phyloP scores from a whole-genome alignment of 2,888 invertebrate genomes.

The Phengaris arion region DNA sequence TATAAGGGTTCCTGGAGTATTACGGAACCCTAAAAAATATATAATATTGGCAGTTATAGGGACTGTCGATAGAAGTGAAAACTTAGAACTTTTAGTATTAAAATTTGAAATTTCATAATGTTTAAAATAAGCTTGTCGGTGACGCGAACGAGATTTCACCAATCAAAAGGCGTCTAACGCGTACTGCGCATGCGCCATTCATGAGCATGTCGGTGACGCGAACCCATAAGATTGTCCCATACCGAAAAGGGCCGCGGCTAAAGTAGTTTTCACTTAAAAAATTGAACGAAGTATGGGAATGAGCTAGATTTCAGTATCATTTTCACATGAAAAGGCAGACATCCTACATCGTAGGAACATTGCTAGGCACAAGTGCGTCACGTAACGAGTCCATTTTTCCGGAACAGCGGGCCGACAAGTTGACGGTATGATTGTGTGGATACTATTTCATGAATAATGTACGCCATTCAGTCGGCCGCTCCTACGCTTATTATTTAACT shows the following conservation, averaged over 20 bases:
- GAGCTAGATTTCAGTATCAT: neutral
- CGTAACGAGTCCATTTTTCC: conserved; percentile 9
- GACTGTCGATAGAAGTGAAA: too few relatives aligned
- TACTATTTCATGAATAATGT: conserved; percentile 28
- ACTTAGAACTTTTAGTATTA: too few relatives aligned
- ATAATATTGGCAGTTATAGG: too few relatives aligned
- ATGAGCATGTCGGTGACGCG: neutral
- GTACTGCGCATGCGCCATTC: too few relatives aligned
- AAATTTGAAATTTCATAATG: too few relatives aligned
- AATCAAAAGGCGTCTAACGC: too few relatives aligned
- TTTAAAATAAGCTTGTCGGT: too few relatives aligned
- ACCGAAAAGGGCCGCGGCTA: too few relatives aligned
- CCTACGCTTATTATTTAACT: conserved; percentile 26
- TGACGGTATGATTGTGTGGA: conserved; percentile 23
- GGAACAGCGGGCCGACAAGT: conserved; percentile 13
- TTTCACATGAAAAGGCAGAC: neutral
- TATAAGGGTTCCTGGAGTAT: too few relatives aligned
- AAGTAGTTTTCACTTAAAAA: neutral
- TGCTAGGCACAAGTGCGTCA: neutral
- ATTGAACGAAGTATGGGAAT: neutral
- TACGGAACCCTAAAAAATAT: too few relatives aligned
- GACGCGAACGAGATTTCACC: too few relatives aligned
- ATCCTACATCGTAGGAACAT: neutral
- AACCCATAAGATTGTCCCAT: neutral
- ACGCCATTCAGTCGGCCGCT: conserved; percentile 27